phyloP scores from a whole-genome alignment of 1,140 invertebrate genomes.

The Hormaphis cornu region DNA sequence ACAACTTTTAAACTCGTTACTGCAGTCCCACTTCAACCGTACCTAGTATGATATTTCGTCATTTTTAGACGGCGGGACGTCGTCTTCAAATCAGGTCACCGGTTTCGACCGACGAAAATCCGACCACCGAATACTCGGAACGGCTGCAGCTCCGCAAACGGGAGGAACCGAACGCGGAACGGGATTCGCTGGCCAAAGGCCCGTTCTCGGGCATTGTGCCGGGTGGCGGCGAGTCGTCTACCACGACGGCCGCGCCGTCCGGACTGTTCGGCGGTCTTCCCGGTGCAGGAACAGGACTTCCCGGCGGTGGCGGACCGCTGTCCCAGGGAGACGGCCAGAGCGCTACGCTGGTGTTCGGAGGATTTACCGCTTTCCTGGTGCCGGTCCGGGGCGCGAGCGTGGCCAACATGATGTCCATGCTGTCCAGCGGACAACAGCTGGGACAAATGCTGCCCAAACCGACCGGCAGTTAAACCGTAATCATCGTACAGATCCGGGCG shows the following conservation, averaged over 20 bases:
- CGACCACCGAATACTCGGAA: neutral
- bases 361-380: neutral
- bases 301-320: neutral
- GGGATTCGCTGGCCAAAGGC: neutral
- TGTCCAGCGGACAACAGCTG: slow-evolving; percentile 5
- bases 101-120: neutral
- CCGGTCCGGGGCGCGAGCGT: neutral
- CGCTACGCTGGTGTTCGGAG: neutral
- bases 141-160: neutral
- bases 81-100: neutral
- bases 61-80: too few species aligned
- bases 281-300: neutral
- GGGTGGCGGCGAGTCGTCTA: neutral
- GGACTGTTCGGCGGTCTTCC: neutral
- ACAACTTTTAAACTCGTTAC: too few species aligned
- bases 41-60: too few species aligned
- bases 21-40: too few species aligned
- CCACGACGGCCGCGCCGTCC: neutral
- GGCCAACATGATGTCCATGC: neutral
- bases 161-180: neutral
- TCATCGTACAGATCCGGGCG: too few species aligned
- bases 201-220: neutral
- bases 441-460: neutral
- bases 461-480: neutral
- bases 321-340: neutral